Evolutionary conservation across 2,888 invertebrate genomes (phyloP).

Genomic region (Pedicia rivosa): DNA sequence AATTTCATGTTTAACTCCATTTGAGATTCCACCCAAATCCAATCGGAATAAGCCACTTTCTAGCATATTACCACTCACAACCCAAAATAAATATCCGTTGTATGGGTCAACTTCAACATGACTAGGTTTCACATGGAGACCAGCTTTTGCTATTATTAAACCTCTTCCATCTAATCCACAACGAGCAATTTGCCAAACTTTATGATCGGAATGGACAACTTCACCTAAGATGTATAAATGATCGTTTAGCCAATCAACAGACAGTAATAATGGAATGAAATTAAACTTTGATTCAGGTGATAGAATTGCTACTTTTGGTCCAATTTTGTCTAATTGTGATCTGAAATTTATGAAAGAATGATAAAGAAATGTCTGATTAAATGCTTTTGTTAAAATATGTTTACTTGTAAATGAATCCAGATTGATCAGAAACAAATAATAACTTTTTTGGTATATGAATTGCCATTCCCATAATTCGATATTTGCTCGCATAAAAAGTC

Average conservation of each 20-base stretch:
- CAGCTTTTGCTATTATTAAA: slow-evolving; percentile 51
- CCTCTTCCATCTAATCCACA: slow-evolving; percentile 60
- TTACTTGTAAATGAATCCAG: slow-evolving; percentile 42
- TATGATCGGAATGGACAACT: slow-evolving; percentile 34
- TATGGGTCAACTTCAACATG: slow-evolving; percentile 84
- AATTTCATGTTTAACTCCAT: slow-evolving; percentile 53
- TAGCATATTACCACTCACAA: slow-evolving; percentile 32
- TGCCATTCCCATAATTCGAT: slow-evolving; percentile 45
- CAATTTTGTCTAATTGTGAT: slow-evolving; percentile 20
- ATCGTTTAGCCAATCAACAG: slow-evolving; percentile 80
- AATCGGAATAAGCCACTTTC: slow-evolving; percentile 56
- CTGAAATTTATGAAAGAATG: slow-evolving; percentile 5
- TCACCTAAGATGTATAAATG: slow-evolving; percentile 70
- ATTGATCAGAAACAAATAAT: slow-evolving; percentile 61
- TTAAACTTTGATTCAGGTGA: slow-evolving; percentile 37
- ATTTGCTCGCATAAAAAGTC: slow-evolving; percentile 20
- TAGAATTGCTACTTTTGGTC: slow-evolving; percentile 30
- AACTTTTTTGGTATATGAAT: slow-evolving; percentile 57
- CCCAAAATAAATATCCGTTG: slow-evolving; percentile 82
- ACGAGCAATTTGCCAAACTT: slow-evolving; percentile 56
- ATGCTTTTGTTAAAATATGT: slow-evolving; percentile 18
- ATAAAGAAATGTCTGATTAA: slow-evolving; percentile 14
- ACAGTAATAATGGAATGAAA: slow-evolving; percentile 51
- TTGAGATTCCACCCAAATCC: slow-evolving; percentile 60
- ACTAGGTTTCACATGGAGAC: slow-evolving; percentile 50